These are phyloP conservation scores for Echinometra lucunter DNA, from an alignment of 53 echinoderm and acorn worm genomes.

Conservation along the genomic window DNA sequence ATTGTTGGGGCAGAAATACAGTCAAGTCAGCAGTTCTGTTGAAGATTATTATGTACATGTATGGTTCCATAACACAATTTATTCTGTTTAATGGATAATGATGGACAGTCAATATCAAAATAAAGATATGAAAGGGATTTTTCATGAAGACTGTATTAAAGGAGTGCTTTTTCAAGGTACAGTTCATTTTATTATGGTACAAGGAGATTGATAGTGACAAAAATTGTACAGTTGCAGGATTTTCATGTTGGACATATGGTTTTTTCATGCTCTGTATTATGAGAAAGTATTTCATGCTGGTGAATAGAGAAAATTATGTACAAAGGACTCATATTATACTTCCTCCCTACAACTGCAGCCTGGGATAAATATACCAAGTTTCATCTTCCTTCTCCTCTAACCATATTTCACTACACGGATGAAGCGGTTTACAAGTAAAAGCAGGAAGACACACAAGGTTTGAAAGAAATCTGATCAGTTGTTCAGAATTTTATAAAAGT, in stretches of 20 bases:
- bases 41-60: too few species aligned
- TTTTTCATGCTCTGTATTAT: neutral
- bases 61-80: neutral
- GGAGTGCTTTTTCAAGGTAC: too few species aligned
- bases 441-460: neutral
- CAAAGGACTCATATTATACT: neutral
- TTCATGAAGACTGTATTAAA: too few species aligned
- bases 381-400: neutral
- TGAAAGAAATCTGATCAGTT: too few species aligned
- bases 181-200: neutral
- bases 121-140: too few species aligned
- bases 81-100: neutral
- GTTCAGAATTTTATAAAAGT: too few species aligned
- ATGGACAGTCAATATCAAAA: too few species aligned
- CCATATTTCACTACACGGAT: neutral
- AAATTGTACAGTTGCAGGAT: neutral
- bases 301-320: neutral
- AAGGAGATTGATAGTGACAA: neutral
- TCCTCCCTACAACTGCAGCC: neutral
- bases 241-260: too few species aligned
- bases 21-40: too few species aligned
- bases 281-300: neutral
- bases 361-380: neutral
- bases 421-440: neutral
- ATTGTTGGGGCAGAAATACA: too few species aligned